Percentiles rank a stretch among this genome's conserved stretches.
Conservation (phyloP, 2,113 vertebrate species). For the Raja brachyura region DNA sequence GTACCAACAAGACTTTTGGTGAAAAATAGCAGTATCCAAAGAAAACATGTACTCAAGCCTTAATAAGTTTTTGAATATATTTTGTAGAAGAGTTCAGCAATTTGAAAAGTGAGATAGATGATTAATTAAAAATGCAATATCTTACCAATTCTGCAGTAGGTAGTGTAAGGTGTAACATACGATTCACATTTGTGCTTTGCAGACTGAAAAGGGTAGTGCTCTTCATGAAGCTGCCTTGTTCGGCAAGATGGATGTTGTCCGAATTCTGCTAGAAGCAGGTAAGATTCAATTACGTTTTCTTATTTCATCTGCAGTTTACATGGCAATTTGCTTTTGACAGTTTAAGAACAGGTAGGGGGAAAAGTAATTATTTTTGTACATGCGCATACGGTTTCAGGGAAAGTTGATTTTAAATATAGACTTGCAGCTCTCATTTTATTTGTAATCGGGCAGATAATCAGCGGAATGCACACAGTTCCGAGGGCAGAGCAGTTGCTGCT, state of each 20-base stretch:
- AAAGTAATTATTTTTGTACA: neutral
- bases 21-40: neutral
- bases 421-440: neutral
- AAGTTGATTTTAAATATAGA: neutral
- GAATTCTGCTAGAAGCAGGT: conserved; percentile 89
- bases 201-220: conserved; percentile 95
- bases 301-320: neutral
- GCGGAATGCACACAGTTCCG: neutral
- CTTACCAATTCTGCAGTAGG: neutral
- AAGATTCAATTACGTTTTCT: conserved; percentile 42
- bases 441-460: neutral
- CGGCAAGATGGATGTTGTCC: conserved; percentile 92
- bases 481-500: neutral
- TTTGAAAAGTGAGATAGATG: neutral
- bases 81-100: neutral
- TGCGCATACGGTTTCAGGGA: neutral
- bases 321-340: neutral
- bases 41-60: neutral
- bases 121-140: neutral
- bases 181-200: conserved; percentile 40
- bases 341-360: neutral
- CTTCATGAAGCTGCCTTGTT: conserved; percentile 91
- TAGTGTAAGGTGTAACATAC: neutral
- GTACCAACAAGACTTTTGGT: neutral
- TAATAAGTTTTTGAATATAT: neutral